Base-by-base conservation (phyloP, 1,140 invertebrate species). In the Hypsibius dujardini region DNA sequence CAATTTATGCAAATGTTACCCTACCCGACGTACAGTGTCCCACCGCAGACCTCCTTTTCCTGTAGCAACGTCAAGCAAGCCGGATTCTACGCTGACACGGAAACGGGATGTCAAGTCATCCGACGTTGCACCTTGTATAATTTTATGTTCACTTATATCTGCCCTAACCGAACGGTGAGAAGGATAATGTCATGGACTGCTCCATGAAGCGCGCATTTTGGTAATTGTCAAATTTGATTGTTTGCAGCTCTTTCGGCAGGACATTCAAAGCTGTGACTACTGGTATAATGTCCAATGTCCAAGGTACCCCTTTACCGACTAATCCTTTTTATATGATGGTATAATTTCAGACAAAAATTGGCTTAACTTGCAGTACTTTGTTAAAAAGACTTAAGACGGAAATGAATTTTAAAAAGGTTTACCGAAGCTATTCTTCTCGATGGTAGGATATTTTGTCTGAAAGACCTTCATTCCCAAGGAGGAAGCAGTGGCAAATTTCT, bases 61-160 rank as follows among this genome's bases (percentile, higher is more conserved):
- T 62, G n/a, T 79, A 79, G 73, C 72, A 73, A 73, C 12, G 74
- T 76, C 62, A 75, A 76, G 59, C 77, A 75, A 74, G 73, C 74
- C 50, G 76, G 78, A 69, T 75, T 74, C 70, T 79, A 78, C 73
- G 73, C 74, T 40, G 77, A 80, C 72, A 74, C 76, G 3, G 76
- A 74, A 46, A 78, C 76, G 45, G 75, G 76, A 15, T 80, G 79
- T 72, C 73, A 74, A 67, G 77, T 78, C 42, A 75, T 56, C n/a
- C 50, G 50, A 7, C 50, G 50, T n/a, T 56, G 50, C n/a, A 56
- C 50, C n/a, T n/a, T 56, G 7, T 56, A 7, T n/a, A 56, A 56
- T n/a, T 56, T 12, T n/a, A 56, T 56, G 50, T 56, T 56, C 50
- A 56, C 7, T n/a, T 56, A 56, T 56, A 56, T 56, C 50, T 56